Base-by-base conservation (phyloP, 30 jellyfish, hydroid and myxozoan species). In the Aurelia aurita region DNA sequence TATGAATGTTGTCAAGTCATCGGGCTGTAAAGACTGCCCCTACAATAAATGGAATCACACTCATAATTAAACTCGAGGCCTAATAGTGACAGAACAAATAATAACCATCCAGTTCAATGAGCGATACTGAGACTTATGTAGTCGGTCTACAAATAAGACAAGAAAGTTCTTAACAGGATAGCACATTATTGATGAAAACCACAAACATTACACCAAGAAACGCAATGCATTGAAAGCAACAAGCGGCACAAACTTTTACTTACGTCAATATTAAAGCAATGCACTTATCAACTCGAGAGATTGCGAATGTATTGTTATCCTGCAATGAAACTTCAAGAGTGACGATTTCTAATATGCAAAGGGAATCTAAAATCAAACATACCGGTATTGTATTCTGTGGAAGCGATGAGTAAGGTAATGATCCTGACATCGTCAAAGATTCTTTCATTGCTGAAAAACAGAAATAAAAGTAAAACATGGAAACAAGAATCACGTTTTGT, bases 341-440 rank as follows among this genome's bases (percentile, higher is more conserved):
- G 1, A 39, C 1, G 9, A 0, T 2, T 39, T 39, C 9, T 1
- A 39, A 35, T 35, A 3, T 35, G 47, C 5, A 35, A n/a, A 1
- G 7, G 47, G 16, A 39, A 39, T 39, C 15, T 4, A 6, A 9
- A 39, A 23, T 12, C 0, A 39, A 13, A 35, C 32, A 65, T 34
- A 77, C 88, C 80, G 18, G 6, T 26, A 74, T 12, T 19, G 75
- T 27, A 29, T 45, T 45, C 19, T 70, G 83, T 54, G 61, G 55
- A 45, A 51, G 63, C 9, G 90, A 70, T 16, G 89, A 74, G 55
- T 46, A 81, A 3, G 93, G 94, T 32, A 51, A 35, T 19, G 97
- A 82, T 47, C 89, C 93, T 5, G 98, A 93, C 88, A 79, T 78
- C 46, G 98, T 58, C 63, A 93, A 65, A 0, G 98, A 93, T 34